Base-by-base conservation (phyloP, 2,797 vertebrate genomes). In the Sylvia borin region DNA sequence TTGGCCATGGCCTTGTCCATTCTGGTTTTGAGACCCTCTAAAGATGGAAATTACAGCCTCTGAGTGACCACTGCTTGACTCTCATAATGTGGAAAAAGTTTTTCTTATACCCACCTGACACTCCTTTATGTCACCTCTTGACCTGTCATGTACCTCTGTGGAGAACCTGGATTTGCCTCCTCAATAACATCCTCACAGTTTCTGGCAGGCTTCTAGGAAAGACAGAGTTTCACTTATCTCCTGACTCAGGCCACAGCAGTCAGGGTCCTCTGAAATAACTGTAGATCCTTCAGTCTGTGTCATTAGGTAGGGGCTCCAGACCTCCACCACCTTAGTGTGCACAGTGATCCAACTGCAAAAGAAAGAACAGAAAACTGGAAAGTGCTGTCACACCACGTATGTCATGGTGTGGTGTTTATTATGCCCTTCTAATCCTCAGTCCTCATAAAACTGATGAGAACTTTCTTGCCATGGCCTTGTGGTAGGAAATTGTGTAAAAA, bases 401-500 rank as follows among this genome's bases (percentile, higher is more conserved):
- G 9, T 29, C 27, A 20, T 11, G 16, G 11, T 36, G 38, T 75
- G 26, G 16, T 72, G 58, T 38, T 78, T 81, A 61, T 58, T 55
- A 36, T 27, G 29, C 15, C 20, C 27, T 84, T 86, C 54, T 65
- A 61, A 85, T 40, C 51, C n/a, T 76, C 48, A 53, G 27, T 25
- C 31, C 43, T 66, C 34, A 26, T 55, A 87, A 91, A 70, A 74
- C n/a, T 32, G 40, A 53, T 79, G 50, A 87, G 21, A 92, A 73
- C 24, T 60, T 91, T 79, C 71, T 66, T 60, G 43, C 22, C 47
- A 40, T 86, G 66, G 32, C 40, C 11, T 75, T 50, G 31, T 66
- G 43, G 54, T 26, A 91, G 20, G 67, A 87, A 65, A 66, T 96
- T 85, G 87, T 66, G 55, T 62, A 92, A 95, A 93, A 79, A 55